A percentile compares a stretch with the other conserved stretches of the same genome.
Conservation (phyloP, 1,140 invertebrate species). For the Drosophila takahashii region DNA sequence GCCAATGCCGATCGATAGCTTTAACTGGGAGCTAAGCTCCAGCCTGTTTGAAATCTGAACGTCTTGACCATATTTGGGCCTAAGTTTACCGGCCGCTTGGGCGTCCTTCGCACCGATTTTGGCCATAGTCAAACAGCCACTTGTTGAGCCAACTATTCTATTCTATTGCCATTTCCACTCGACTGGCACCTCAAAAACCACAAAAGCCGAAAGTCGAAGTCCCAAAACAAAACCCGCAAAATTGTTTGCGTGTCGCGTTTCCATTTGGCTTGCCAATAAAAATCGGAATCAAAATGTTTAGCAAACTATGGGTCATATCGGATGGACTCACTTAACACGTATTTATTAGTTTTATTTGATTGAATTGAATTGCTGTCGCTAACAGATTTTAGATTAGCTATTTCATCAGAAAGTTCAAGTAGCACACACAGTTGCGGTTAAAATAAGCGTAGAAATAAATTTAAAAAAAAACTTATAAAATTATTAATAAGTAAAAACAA, state of each 20-base stretch:
- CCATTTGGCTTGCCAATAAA: conserved; percentile 59
- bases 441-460: background rate
- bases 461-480: too few species aligned
- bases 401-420: conserved; percentile 21
- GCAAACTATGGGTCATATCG: conserved; percentile 47
- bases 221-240: conserved; percentile 54
- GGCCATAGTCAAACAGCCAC: conserved; percentile 59
- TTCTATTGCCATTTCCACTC: conserved; percentile 24
- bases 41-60: conserved; percentile 12
- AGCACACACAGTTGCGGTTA: background rate
- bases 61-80: conserved; percentile 64
- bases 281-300: conserved; percentile 51
- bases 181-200: conserved; percentile 4
- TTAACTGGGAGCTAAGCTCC: background rate
- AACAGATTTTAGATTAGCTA: conserved; percentile 64
- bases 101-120: conserved; percentile 75
- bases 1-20: conserved; percentile 54
- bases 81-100: conserved; percentile 60
- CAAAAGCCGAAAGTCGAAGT: conserved; percentile 18
- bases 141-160: conserved; percentile 47
- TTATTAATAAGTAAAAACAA: too few species aligned
- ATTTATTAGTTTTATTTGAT: conserved; percentile 64
- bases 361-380: conserved; percentile 67
- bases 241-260: conserved; percentile 59
- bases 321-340: conserved; percentile 41